Conservation (phyloP, 2,113 vertebrate genomes). For the Cryptomyrus ogoouensis region DNA sequence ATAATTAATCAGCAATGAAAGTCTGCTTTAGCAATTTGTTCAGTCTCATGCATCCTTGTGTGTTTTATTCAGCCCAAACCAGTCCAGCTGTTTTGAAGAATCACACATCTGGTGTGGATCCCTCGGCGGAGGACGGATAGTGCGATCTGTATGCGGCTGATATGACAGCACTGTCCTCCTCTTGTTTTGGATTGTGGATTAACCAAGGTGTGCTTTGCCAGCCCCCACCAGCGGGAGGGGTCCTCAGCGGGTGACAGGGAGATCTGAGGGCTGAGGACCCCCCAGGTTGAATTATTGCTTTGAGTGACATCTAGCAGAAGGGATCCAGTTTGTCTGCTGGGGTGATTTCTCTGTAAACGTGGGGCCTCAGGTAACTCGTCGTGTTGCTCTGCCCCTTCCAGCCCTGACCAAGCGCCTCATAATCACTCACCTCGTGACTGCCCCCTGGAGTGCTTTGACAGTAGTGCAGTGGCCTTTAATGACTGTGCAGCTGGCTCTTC, state of each 20-base stretch:
- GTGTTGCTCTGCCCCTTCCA: background rate
- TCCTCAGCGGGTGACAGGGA: background rate
- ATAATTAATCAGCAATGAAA: background rate
- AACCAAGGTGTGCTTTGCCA: background rate
- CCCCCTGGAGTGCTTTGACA: background rate
- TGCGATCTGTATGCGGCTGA: background rate
- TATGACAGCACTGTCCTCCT: background rate
- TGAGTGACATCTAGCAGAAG: background rate
- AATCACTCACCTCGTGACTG: background rate
- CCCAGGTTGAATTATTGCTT: background rate
- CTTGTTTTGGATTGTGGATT: slow-evolving; percentile 4
- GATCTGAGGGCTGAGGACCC: background rate
- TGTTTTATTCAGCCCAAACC: background rate
- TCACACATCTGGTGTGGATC: background rate
- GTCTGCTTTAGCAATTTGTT: background rate
- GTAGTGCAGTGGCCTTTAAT: background rate
- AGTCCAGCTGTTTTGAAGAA: background rate
- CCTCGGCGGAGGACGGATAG: background rate
- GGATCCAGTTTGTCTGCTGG: background rate
- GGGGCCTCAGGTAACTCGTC: background rate
- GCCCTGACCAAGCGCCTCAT: background rate
- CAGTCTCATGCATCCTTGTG: background rate
- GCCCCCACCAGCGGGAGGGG: background rate
- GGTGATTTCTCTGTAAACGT: background rate
- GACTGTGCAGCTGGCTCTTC: background rate